Percentiles rank a stretch among this genome's conserved stretches.
Conservation (phyloP, 2,797 vertebrate genomes). For the Sebastes nivosus region DNA sequence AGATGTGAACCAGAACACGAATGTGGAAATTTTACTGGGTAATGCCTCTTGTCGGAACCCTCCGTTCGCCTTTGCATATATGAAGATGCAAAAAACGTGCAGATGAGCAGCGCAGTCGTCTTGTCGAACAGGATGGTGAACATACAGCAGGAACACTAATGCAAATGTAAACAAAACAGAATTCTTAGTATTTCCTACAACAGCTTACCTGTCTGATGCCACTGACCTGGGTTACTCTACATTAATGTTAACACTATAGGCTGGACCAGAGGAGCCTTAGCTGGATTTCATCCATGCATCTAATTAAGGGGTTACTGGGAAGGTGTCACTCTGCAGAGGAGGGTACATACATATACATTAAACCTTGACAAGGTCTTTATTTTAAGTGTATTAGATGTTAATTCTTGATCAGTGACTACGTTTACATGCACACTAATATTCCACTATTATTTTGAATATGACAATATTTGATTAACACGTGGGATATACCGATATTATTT, state of each 20-base stretch:
- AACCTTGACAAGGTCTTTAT: background rate
- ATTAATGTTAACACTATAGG: background rate
- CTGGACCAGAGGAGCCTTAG: background rate
- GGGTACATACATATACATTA: background rate
- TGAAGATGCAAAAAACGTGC: background rate
- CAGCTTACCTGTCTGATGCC: too few species aligned
- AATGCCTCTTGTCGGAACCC: background rate
- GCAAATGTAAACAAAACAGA: constrained; percentile 9
- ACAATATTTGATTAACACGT: too few species aligned
- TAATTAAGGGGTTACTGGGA: background rate
- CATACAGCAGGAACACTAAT: background rate
- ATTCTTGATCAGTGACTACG: constrained; percentile 3
- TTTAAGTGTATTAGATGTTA: background rate
- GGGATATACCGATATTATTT: too few species aligned
- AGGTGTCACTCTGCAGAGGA: background rate
- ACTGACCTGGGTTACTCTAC: background rate
- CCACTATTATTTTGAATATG: too few species aligned
- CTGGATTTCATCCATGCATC: background rate
- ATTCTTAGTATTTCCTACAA: background rate
- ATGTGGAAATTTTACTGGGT: background rate
- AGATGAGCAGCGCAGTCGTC: background rate
- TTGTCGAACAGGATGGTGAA: background rate
- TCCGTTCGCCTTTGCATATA: background rate
- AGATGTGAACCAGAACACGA: background rate
- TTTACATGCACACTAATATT: too few species aligned